A percentile compares a stretch with the other conserved stretches of the same genome.
These are phyloP conservation scores for Urocynchramus pylzowi DNA, from an alignment of 2,113 vertebrate genomes.

Conservation along the genomic window DNA sequence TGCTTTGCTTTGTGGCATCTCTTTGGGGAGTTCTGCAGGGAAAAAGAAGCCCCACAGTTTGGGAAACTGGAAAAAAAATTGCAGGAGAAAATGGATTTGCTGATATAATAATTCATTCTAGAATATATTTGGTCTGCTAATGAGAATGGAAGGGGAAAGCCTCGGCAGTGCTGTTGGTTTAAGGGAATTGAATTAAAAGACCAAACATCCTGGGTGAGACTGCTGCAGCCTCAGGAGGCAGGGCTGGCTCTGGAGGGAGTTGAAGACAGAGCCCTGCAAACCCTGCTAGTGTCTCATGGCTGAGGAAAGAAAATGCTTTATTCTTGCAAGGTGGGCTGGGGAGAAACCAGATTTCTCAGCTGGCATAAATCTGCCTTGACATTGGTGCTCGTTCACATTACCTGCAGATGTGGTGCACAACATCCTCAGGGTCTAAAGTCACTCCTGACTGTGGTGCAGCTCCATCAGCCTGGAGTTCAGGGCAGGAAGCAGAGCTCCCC, in stretches of 20 bases:
- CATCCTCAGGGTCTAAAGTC: neutral
- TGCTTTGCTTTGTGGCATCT: constrained; percentile 41
- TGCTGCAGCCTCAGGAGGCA: neutral
- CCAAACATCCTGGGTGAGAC: neutral
- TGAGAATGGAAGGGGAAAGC: neutral
- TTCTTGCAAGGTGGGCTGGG: neutral
- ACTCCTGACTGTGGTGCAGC: neutral
- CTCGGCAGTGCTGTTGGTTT: constrained; percentile 1
- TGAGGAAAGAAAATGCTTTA: neutral
- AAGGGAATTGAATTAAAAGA: constrained; percentile 38
- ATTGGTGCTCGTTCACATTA: neutral
- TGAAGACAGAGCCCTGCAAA: neutral
- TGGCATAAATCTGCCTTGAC: neutral
- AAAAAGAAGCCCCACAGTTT: neutral
- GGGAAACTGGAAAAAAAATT: neutral
- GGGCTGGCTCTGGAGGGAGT: neutral
- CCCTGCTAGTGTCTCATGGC: neutral
- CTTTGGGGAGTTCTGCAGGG: constrained; percentile 26
- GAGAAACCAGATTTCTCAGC: neutral
- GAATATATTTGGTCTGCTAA: constrained; percentile 35
- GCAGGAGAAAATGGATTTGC: neutral
- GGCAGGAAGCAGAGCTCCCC: neutral
- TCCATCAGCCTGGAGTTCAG: neutral
- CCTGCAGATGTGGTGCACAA: neutral
- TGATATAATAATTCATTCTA: constrained; percentile 46